These are phyloP conservation scores for Leuciscus idus DNA, from an alignment of 2,113 vertebrate species.

Conservation along the genomic window DNA sequence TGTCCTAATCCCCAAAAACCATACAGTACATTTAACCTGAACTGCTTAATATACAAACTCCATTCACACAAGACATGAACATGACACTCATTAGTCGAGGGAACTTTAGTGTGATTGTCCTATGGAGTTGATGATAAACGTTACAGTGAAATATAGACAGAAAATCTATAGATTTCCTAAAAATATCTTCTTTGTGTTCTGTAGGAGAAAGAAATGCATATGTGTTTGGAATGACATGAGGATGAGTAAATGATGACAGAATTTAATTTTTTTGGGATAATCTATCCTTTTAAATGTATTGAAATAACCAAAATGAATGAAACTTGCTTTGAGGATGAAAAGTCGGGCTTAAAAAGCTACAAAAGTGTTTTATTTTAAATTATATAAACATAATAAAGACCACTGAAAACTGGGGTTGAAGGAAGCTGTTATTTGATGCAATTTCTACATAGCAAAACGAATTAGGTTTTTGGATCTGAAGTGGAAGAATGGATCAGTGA, in stretches of 20 bases:
- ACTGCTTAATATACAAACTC: neutral
- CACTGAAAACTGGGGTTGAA: neutral
- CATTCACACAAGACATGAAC: neutral
- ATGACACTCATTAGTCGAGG: neutral
- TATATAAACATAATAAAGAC: neutral
- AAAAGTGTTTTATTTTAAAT: neutral
- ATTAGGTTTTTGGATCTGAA: neutral
- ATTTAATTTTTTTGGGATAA: neutral
- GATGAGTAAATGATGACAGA: neutral
- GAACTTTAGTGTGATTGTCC: neutral
- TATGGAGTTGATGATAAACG: neutral
- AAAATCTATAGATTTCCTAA: neutral
- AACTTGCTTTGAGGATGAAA: neutral
- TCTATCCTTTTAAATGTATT: neutral
- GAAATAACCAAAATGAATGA: neutral
- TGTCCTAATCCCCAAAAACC: too few relatives aligned
- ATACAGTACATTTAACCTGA: neutral
- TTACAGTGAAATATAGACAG: neutral
- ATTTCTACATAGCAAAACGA: neutral
- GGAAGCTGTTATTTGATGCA: neutral
- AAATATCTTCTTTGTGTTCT: neutral
- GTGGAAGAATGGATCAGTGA: conserved; percentile 1
- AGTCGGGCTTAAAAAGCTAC: neutral
- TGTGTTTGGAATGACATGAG: neutral
- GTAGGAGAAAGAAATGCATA: neutral